Conservation (phyloP, 1,140 invertebrate genomes). For the Drosophila baimaii region DNA sequence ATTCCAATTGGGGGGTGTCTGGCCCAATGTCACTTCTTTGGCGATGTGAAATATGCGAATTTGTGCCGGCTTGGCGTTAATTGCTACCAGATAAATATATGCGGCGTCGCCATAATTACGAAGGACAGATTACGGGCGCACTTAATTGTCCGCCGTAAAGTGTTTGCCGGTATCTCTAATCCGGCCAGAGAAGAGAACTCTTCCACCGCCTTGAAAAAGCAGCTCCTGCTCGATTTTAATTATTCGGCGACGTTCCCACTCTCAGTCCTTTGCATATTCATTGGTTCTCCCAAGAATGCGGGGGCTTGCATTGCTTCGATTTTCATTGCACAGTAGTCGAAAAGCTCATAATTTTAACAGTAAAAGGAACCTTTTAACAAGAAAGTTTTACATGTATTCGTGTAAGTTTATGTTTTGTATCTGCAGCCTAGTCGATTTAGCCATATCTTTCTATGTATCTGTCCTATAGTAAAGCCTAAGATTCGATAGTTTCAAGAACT, state of each 20-base stretch:
- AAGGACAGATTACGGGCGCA: conserved; percentile 75
- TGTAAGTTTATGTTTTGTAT: too few species aligned
- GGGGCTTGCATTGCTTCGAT: conserved; percentile 55
- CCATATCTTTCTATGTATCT: too few species aligned
- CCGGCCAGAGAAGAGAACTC: conserved; percentile 28
- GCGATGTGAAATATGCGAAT: conserved; percentile 71
- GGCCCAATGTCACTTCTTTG: conserved; percentile 45
- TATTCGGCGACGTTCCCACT: conserved; percentile 66
- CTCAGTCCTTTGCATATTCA: conserved; percentile 69
- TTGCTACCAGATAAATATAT: conserved; percentile 76
- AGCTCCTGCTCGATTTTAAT: conserved; percentile 69
- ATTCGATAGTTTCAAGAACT: too few species aligned
- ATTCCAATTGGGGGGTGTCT: conserved; percentile 28
- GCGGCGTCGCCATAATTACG: conserved; percentile 77
- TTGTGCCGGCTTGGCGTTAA: conserved; percentile 58
- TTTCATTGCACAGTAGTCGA: conserved; percentile 53
- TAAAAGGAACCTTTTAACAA: background rate
- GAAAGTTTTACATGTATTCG: too few species aligned
- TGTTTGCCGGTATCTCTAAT: conserved; percentile 60
- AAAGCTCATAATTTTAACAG: background rate
- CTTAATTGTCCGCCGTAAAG: conserved; percentile 76
- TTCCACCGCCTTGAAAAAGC: conserved; percentile 22
- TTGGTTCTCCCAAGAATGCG: conserved; percentile 23
- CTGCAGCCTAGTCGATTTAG: too few species aligned
- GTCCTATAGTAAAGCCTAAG: too few species aligned